Evolutionary conservation across 2,888 invertebrate species (phyloP).

Genomic region (Plebejus argus): DNA sequence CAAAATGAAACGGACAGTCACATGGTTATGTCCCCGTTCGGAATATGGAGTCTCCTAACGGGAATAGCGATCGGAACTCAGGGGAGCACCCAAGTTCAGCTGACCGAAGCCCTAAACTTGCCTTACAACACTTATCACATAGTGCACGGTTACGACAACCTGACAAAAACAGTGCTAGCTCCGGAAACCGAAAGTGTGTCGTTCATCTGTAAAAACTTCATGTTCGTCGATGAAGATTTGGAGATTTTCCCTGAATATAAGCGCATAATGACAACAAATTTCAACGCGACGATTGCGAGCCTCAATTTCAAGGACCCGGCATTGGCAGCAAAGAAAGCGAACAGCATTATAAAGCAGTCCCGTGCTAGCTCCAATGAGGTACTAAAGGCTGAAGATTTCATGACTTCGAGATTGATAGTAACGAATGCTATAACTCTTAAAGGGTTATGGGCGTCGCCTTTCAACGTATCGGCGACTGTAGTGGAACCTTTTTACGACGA

Average conservation of each 20-base stretch:
- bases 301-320: conserved; percentile 63
- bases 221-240: conserved; percentile 66
- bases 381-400: conserved; percentile 73
- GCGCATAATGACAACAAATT: conserved; percentile 49
- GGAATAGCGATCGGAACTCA: conserved; percentile 65
- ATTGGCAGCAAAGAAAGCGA: conserved; percentile 60
- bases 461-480: conserved; percentile 79
- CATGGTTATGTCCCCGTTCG: conserved; percentile 71
- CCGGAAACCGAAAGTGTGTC: conserved; percentile 58
- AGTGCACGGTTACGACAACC: conserved; percentile 52
- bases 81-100: conserved; percentile 58
- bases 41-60: conserved; percentile 73
- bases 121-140: conserved; percentile 53
- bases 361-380: conserved; percentile 64
- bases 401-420: conserved; percentile 82
- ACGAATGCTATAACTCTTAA: conserved; percentile 86
- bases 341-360: conserved; percentile 60
- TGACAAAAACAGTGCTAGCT: conserved; percentile 56
- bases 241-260: conserved; percentile 54
- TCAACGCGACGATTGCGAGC: conserved; percentile 60
- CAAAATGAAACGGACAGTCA: conserved; percentile 62
- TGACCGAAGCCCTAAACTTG: conserved; percentile 60
- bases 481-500: conserved; percentile 82
- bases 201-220: conserved; percentile 62
- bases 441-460: conserved; percentile 85